These are phyloP conservation scores for Schmidtea mediterranea DNA, from an alignment of 1,140 invertebrate species.

Conservation along the genomic window DNA sequence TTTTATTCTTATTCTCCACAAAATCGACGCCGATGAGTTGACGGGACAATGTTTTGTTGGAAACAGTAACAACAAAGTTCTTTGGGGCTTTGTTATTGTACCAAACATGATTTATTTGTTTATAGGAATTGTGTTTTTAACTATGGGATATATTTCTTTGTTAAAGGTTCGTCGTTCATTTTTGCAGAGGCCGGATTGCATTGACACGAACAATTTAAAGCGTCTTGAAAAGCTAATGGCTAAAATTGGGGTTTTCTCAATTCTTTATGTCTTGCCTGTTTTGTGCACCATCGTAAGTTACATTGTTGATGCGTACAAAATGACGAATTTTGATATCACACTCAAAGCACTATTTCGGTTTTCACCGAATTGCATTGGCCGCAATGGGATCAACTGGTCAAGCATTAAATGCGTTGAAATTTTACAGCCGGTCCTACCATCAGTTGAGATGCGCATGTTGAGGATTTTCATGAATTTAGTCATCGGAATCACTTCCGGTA, in stretches of 20 bases:
- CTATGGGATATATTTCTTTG: constrained; percentile 74
- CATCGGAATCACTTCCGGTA: constrained; percentile 32
- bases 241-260: constrained; percentile 70
- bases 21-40: constrained; percentile 40
- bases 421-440: constrained; percentile 10
- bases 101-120: constrained; percentile 71
- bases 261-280: constrained; percentile 77
- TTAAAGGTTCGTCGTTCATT: constrained; percentile 69
- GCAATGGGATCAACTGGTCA: not conserved
- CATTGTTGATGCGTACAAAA: constrained; percentile 48
- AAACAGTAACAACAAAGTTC: constrained; percentile 55
- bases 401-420: not conserved
- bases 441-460: constrained; percentile 32
- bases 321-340: constrained; percentile 12
- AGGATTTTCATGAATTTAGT: constrained; percentile 35
- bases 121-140: constrained; percentile 62
- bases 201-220: constrained; percentile 13
- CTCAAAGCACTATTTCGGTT: constrained; percentile 8
- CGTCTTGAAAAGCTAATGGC: constrained; percentile 87
- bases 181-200: constrained; percentile 58
- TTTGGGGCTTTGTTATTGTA: constrained; percentile 56
- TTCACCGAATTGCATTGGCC: not conserved
- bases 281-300: constrained; percentile 65
- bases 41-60: constrained; percentile 73
- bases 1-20: constrained; percentile 52